A percentile compares a stretch with the other conserved stretches of the same genome.
Conservation (phyloP, 2,888 invertebrate genomes). For the Capitulum mitella region DNA sequence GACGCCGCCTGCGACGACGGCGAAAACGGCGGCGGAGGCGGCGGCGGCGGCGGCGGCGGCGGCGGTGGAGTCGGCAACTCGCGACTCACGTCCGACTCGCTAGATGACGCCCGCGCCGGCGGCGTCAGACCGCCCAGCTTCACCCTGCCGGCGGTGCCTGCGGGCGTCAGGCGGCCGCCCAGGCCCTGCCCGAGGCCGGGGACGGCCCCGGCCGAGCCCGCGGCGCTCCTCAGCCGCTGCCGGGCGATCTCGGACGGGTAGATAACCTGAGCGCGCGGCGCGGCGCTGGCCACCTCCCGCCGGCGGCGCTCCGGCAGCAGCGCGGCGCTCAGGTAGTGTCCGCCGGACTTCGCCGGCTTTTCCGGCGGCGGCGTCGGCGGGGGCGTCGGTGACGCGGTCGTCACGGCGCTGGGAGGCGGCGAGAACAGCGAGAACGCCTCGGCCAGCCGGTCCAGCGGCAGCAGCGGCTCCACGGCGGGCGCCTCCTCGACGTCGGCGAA, state of each 20-base stretch:
- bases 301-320: background rate
- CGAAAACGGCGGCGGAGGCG: background rate
- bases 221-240: background rate
- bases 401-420: background rate
- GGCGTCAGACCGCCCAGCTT: background rate
- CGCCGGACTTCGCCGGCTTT: background rate
- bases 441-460: background rate
- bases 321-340: background rate
- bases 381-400: background rate
- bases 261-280: background rate
- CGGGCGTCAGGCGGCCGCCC: background rate
- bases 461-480: background rate
- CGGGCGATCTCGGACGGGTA: background rate
- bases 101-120: background rate
- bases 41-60: background rate
- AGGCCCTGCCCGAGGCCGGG: background rate
- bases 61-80: background rate
- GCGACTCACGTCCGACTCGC: background rate
- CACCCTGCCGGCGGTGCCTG: background rate
- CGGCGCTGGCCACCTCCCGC: background rate
- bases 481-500: background rate
- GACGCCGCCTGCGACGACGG: no score
- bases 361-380: no score
- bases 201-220: background rate
- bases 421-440: background rate